Evolutionary conservation across 2,113 vertebrate species (phyloP).

Genomic region (Atractosteus spatula): DNA sequence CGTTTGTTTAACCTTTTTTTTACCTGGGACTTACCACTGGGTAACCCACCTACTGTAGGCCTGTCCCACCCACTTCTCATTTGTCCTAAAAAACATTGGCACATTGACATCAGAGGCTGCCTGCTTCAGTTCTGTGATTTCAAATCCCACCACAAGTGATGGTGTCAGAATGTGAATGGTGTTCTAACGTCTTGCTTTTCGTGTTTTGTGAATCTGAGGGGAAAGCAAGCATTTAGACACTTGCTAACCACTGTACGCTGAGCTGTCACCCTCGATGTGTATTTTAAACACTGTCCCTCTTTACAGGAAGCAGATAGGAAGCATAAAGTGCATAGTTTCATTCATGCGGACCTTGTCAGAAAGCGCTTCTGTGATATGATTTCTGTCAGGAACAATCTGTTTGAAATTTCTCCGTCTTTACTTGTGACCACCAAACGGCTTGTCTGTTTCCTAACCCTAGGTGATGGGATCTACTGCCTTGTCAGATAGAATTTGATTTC

Average conservation of each 20-base stretch:
- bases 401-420: slow-evolving; percentile 65
- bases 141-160: neutral
- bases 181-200: neutral
- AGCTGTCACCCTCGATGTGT: slow-evolving; percentile 74
- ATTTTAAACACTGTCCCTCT: slow-evolving; percentile 51
- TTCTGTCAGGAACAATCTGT: slow-evolving; percentile 87
- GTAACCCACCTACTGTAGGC: no score
- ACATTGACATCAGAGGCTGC: no score
- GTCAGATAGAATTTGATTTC: slow-evolving; percentile 81
- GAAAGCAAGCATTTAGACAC: slow-evolving; percentile 51
- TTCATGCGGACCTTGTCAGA: slow-evolving; percentile 59
- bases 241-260: slow-evolving; percentile 58
- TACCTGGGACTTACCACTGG: no score
- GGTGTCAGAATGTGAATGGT: neutral
- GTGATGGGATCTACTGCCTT: slow-evolving; percentile 77
- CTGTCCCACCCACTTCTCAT: no score
- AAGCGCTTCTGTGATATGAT: slow-evolving; percentile 69
- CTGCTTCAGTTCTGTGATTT: neutral
- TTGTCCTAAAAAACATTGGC: no score
- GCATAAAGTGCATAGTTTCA: slow-evolving; percentile 72
- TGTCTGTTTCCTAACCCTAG: slow-evolving; percentile 76
- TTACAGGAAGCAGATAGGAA: slow-evolving; percentile 70
- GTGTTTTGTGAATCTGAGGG: slow-evolving; percentile 29
- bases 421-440: slow-evolving; percentile 58
- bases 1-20: no score